Percentiles rank a stretch among this genome's conserved stretches.
Evolutionary conservation across 2,113 vertebrate species (phyloP).

Genomic region (Ursus arctos): DNA sequence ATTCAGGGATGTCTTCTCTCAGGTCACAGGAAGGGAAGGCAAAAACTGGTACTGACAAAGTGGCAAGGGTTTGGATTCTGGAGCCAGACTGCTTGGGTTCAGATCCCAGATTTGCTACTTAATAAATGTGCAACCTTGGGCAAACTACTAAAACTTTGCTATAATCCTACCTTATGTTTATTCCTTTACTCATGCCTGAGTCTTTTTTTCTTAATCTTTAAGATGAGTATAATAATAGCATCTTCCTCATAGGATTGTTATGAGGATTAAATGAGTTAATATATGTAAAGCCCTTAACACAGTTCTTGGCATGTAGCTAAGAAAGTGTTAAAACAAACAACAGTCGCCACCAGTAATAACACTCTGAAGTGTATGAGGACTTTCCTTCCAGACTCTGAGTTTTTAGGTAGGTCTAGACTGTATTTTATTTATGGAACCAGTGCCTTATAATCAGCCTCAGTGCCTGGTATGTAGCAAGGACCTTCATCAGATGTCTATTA

Average conservation of each 20-base stretch:
- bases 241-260: neutral
- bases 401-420: neutral
- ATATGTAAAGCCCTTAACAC: neutral
- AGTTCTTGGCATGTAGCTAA: neutral
- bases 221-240: neutral
- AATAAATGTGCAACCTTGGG: constrained; percentile 4
- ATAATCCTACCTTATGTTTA: neutral
- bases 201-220: neutral
- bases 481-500: neutral
- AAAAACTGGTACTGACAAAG: neutral
- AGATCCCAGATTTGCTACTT: neutral
- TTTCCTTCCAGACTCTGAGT: neutral
- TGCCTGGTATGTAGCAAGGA: neutral
- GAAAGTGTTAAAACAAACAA: constrained; percentile 9
- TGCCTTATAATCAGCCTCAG: neutral
- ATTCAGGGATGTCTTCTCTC: neutral
- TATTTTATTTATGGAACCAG: neutral
- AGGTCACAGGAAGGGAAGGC: neutral
- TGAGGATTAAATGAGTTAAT: constrained; percentile 21
- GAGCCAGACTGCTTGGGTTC: neutral
- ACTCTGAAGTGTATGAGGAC: neutral
- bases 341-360: neutral
- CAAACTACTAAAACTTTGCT: constrained; percentile 23
- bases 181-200: neutral
- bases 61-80: neutral